Conservation (phyloP, 53 echinoderm and acorn worm species). For the Actinopyga echinites region DNA sequence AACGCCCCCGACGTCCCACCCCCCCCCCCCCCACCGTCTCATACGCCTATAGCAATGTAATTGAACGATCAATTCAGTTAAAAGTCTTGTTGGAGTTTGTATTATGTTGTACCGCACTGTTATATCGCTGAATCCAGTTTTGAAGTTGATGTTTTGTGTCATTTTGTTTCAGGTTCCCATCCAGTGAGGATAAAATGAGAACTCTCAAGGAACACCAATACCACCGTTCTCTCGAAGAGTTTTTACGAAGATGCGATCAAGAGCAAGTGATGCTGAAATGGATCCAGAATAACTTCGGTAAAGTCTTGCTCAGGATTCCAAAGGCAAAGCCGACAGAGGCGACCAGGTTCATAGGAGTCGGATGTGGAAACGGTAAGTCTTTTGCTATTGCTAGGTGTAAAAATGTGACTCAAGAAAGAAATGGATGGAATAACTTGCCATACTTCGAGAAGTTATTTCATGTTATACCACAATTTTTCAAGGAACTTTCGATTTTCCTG, state of each 20-base stretch:
- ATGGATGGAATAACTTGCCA: not conserved
- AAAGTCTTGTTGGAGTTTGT: no score
- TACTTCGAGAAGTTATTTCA: not conserved
- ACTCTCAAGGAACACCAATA: constrained; percentile 77
- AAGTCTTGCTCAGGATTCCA: constrained; percentile 60
- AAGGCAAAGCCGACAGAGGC: constrained; percentile 46
- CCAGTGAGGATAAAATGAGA: constrained; percentile 56
- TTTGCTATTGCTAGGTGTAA: no score
- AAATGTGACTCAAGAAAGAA: not conserved
- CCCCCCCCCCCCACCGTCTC: no score
- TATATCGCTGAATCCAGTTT: no score
- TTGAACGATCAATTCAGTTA: no score
- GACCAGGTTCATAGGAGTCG: constrained; percentile 71
- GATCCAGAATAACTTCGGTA: constrained; percentile 65
- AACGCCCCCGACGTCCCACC: no score
- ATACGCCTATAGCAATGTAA: no score
- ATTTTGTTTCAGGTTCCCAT: constrained; percentile 7
- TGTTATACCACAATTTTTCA: not conserved
- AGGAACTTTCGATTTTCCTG: no score
- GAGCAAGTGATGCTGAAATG: constrained; percentile 74
- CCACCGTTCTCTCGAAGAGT: constrained; percentile 65
- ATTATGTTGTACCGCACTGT: no score
- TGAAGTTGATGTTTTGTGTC: no score
- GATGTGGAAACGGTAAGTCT: constrained; percentile 80
- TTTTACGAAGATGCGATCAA: constrained; percentile 79